A percentile compares a stretch with the other conserved stretches of the same genome.
phyloP scores from a whole-genome alignment of 30 jellyfish, hydroid and myxozoan species.

The Nemopilema nomurai region DNA sequence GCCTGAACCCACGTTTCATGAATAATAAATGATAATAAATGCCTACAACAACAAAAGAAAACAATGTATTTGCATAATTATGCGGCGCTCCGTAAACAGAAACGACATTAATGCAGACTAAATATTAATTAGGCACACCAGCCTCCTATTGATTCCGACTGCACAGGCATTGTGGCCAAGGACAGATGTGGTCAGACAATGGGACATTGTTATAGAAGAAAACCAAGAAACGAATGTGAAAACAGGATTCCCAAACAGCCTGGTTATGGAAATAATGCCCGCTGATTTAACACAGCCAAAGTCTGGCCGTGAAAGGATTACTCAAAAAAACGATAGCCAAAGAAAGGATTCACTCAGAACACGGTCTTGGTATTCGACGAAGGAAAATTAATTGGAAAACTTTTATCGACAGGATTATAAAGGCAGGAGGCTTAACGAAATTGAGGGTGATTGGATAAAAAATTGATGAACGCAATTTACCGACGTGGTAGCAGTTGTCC shows the following conservation, averaged over 20 bases:
- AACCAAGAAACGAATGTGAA: too few species aligned
- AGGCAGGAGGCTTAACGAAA: neutral
- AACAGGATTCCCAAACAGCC: too few species aligned
- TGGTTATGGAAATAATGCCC: too few species aligned
- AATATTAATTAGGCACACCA: neutral
- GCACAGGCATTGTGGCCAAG: neutral
- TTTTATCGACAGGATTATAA: neutral
- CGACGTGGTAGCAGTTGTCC: too few species aligned
- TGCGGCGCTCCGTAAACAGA: neutral
- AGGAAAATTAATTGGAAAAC: neutral
- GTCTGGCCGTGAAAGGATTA: neutral
- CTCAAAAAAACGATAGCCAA: neutral
- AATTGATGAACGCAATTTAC: too few species aligned
- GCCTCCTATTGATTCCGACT: neutral
- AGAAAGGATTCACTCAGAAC: neutral
- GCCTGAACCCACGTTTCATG: constrained; percentile 9
- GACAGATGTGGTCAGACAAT: neutral
- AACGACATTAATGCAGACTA: neutral
- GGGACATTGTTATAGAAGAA: neutral
- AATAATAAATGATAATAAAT: constrained; percentile 9
- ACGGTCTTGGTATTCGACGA: neutral
- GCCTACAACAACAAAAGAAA: neutral
- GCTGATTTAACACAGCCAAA: too few species aligned
- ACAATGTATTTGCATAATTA: constrained; percentile 4
- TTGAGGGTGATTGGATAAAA: neutral